phyloP scores from a whole-genome alignment of 1,140 invertebrate genomes.

The Chironomus tepperi region DNA sequence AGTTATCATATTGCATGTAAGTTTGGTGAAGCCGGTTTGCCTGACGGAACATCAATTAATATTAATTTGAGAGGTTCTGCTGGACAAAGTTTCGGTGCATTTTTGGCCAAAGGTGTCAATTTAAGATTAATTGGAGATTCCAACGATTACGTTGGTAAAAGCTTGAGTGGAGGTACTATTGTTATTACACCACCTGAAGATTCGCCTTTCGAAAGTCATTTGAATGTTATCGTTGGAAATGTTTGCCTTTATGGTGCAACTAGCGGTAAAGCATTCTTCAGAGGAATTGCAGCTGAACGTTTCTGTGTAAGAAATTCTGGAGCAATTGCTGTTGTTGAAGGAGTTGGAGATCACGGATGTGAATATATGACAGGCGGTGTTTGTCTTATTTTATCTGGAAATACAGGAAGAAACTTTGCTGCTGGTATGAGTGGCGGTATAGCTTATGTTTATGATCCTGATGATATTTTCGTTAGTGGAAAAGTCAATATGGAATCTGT shows the following conservation, averaged over 20 bases:
- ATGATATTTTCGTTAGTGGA: slow-evolving; percentile 66
- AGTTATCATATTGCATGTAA: slow-evolving; percentile 91
- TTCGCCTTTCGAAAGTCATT: slow-evolving; percentile 74
- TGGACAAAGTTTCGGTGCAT: slow-evolving; percentile 99
- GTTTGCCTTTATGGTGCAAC: slow-evolving; percentile 98
- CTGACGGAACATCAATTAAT: slow-evolving; percentile 70
- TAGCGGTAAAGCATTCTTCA: slow-evolving; percentile 85
- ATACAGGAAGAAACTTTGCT: slow-evolving; percentile 96
- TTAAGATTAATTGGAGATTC: slow-evolving; percentile 93
- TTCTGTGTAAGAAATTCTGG: slow-evolving; percentile 98
- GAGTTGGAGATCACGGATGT: slow-evolving; percentile 97
- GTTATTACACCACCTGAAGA: slow-evolving; percentile 88
- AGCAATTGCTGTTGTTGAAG: slow-evolving; percentile 81
- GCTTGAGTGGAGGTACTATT: slow-evolving; percentile 90
- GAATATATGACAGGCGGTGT: slow-evolving; percentile 99
- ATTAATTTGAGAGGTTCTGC: slow-evolving; percentile 88
- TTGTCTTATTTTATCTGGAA: slow-evolving; percentile 75
- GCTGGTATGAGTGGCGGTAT: slow-evolving; percentile 97
- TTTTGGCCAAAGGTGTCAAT: slow-evolving; percentile 81
- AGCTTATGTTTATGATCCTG: slow-evolving; percentile 89
- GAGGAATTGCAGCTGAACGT: slow-evolving; percentile 93
- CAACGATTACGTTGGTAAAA: slow-evolving; percentile 96
- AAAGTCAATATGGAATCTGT: slow-evolving; percentile 91
- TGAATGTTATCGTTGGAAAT: slow-evolving; percentile 97
- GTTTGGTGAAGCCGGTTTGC: slow-evolving; percentile 80